A percentile compares a stretch with the other conserved stretches of the same genome.
These are phyloP conservation scores for Scalopus aquaticus DNA, from an alignment of 2,113 vertebrate species.

Conservation along the genomic window DNA sequence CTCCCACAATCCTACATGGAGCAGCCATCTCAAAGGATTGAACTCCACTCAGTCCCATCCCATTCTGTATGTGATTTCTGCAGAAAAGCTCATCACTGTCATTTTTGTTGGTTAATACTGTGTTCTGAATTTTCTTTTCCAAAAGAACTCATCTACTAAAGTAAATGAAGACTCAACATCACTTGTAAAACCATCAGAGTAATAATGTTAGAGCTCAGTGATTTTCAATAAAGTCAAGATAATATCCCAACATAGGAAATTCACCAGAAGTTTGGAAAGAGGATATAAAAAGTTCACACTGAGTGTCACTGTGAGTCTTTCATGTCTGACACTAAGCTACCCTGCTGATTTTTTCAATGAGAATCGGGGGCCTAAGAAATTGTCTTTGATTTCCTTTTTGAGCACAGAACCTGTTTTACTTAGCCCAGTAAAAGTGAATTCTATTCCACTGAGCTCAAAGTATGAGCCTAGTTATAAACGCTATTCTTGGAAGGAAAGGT, in stretches of 20 bases:
- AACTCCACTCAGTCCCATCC: not conserved
- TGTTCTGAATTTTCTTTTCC: not conserved
- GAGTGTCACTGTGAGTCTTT: not conserved
- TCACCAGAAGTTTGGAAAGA: not conserved
- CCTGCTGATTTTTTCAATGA: not conserved
- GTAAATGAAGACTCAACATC: not conserved
- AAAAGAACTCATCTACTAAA: constrained; percentile 34
- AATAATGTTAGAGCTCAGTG: not conserved
- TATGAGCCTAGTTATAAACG: not conserved
- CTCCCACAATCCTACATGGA: not conserved
- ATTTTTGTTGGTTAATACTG: not conserved
- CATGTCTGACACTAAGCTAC: not conserved
- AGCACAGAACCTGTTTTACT: not conserved
- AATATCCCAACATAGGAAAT: constrained; percentile 16
- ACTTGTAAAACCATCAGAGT: constrained; percentile 10
- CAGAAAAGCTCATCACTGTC: not conserved
- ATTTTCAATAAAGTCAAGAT: constrained; percentile 3
- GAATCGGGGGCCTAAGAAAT: not conserved
- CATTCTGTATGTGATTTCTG: not conserved
- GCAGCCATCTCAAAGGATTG: not conserved
- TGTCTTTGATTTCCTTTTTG: not conserved
- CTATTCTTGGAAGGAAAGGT: not conserved
- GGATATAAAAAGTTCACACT: not conserved
- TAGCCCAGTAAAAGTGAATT: not conserved
- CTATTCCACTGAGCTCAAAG: not conserved